Base-by-base conservation (phyloP, 2,113 vertebrate genomes). In the Lycocorax pyrrhopterus region DNA sequence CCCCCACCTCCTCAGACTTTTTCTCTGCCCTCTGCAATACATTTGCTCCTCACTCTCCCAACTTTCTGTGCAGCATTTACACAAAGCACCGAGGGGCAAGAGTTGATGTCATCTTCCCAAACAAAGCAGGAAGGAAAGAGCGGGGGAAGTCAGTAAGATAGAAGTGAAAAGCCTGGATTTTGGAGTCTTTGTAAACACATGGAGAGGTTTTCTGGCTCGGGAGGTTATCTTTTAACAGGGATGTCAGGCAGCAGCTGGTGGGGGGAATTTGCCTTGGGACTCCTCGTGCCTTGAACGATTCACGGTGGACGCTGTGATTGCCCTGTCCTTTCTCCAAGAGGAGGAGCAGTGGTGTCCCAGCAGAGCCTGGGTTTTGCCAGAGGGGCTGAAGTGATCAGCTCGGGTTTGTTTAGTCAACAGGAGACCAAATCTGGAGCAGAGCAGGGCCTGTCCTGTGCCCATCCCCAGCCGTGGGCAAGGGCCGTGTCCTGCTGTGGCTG, bases 261-360 rank as follows among this genome's bases (percentile, higher is more conserved):
- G 67, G 44, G 88, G 63, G 86, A 44, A 49, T 76, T 52, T 86
- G 49, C 51, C 22, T 27, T 6, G 9, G 81, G 60, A n/a, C 49
- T 80, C 12, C 16, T 43, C 0, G 0, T 58, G 56, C 58, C 63
- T 63, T 49, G 52, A 63, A 27, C 3, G 2, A 16, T 27, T 19
- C 37, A 1, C 33, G 3, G 0, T 5, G 51, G 8, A 7, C 0
- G 7, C 68, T 60, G 77, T 10, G 77, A 6, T 4, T 33, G 3
- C 59, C 18, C 19, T 25, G n/a, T n/a, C 62, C 46, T 22, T 22
- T 10, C 29, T 22, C 53, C 55, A 30, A 1, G 16, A 52, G 68
- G 33, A 58, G 58, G 2, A 33, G 60, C 41, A 37, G 64, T 0
- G 1, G 1, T 16, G 72, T 56, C 76, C 78, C 81, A 41, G 63